A percentile compares a stretch with the other conserved stretches of the same genome.
Conservation (phyloP, 1,140 invertebrate species). For the Bombus sibiricus region DNA sequence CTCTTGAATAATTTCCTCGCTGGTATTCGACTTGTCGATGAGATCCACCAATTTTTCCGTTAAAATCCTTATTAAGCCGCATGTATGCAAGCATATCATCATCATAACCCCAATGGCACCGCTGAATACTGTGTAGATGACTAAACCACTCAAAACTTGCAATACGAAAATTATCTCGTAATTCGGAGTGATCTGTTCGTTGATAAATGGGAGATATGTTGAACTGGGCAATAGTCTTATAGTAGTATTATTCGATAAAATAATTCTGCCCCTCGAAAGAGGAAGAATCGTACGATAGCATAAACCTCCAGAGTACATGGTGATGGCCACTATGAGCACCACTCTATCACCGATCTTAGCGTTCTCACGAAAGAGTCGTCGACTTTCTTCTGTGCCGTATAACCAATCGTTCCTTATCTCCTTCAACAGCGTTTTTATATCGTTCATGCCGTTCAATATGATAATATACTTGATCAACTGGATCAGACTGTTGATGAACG, state of each 20-base stretch:
- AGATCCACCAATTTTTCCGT: slow-evolving; percentile 40
- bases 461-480: slow-evolving; percentile 66
- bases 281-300: slow-evolving; percentile 57
- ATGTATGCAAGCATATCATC: slow-evolving; percentile 52
- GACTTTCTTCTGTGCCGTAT: neutral
- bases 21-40: neutral
- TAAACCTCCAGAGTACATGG: slow-evolving; percentile 57
- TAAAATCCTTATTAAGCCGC: slow-evolving; percentile 48
- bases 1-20: neutral
- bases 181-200: slow-evolving; percentile 37
- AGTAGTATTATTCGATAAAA: slow-evolving; percentile 43
- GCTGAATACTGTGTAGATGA: slow-evolving; percentile 31
- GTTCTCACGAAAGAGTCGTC: slow-evolving; percentile 40
- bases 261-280: slow-evolving; percentile 44
- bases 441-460: slow-evolving; percentile 38
- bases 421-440: slow-evolving; percentile 56
- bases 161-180: slow-evolving; percentile 62
- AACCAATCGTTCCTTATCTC: slow-evolving; percentile 53
- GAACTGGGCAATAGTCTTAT: slow-evolving; percentile 52
- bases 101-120: slow-evolving; percentile 40
- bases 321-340: slow-evolving; percentile 24
- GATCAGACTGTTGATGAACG: slow-evolving; percentile 65
- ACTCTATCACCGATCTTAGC: slow-evolving; percentile 44
- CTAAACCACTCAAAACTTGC: slow-evolving; percentile 48
- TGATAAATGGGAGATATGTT: slow-evolving; percentile 48